Percentiles rank a stretch among this genome's conserved stretches.
phyloP scores from a whole-genome alignment of 1,140 invertebrate genomes.

The Periplaneta americana region DNA sequence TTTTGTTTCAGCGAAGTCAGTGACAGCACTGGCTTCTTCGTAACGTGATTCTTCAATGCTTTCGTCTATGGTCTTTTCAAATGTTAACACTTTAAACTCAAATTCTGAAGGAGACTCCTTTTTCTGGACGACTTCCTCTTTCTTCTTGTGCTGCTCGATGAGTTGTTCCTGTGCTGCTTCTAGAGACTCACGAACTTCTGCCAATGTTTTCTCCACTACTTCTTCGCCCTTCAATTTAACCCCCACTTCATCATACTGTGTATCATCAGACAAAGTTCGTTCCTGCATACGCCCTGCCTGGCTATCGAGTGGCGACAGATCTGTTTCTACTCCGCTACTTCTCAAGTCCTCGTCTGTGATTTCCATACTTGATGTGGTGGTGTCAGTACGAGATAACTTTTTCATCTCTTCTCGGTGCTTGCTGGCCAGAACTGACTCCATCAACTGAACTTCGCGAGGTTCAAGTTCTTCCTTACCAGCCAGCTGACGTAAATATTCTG shows the following conservation, averaged over 20 bases:
- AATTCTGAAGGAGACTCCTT: conserved; percentile 69
- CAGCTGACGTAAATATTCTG: conserved; percentile 40
- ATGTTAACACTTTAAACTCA: conserved; percentile 50
- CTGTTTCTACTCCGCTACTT: conserved; percentile 57
- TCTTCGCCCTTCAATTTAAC: neutral
- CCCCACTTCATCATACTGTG: neutral
- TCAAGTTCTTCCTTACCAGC: conserved; percentile 39
- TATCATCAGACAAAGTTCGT: conserved; percentile 18
- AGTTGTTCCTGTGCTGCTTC: conserved; percentile 58
- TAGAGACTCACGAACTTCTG: conserved; percentile 53
- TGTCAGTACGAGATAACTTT: conserved; percentile 42
- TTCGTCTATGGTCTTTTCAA: conserved; percentile 31
- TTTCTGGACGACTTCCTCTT: conserved; percentile 36
- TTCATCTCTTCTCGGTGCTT: conserved; percentile 39
- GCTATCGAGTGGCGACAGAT: conserved; percentile 51
- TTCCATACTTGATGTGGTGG: conserved; percentile 55
- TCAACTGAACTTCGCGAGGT: conserved; percentile 38
- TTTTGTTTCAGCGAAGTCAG: neutral
- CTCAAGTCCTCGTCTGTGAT: conserved; percentile 61
- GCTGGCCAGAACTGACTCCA: conserved; percentile 43
- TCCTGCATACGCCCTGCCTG: conserved; percentile 39
- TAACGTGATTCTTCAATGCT: conserved; percentile 25
- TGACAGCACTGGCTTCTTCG: conserved; percentile 22
- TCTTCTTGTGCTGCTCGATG: conserved; percentile 48
- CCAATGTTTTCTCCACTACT: conserved; percentile 15